Percentiles rank a stretch among this genome's conserved stretches.
These are phyloP conservation scores for Morbakka virulenta DNA, from an alignment of 30 jellyfish, hydroid and myxozoan species.

Conservation along the genomic window DNA sequence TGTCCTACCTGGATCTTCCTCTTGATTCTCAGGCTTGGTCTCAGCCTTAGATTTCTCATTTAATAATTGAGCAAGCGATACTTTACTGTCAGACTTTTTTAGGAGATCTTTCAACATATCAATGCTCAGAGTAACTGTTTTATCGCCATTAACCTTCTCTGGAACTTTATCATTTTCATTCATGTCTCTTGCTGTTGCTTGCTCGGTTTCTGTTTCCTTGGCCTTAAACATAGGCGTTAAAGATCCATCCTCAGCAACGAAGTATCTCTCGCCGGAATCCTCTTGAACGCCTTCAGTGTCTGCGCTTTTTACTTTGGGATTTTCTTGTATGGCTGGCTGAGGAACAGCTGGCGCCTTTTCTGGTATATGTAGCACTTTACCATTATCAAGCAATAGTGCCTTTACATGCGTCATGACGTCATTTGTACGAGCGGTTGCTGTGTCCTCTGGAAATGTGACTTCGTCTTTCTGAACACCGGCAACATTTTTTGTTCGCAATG, in stretches of 20 bases:
- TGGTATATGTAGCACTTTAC: slow-evolving; percentile 58
- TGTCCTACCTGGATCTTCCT: slow-evolving; percentile 95
- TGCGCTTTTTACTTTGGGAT: neutral
- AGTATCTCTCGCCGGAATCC: neutral
- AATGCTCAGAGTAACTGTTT: slow-evolving; percentile 70
- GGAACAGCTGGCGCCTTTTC: neutral
- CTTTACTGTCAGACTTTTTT: slow-evolving; percentile 76
- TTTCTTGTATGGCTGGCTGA: neutral
- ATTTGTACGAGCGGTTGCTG: slow-evolving; percentile 38
- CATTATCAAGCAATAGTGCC: slow-evolving; percentile 81
- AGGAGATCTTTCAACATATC: slow-evolving; percentile 83
- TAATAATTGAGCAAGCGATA: slow-evolving; percentile 78
- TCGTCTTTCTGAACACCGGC: slow-evolving; percentile 80
- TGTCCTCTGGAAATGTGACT: slow-evolving; percentile 66
- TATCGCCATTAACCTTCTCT: slow-evolving; percentile 50
- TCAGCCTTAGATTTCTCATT: slow-evolving; percentile 63
- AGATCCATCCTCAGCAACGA: slow-evolving; percentile 8
- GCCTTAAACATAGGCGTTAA: slow-evolving; percentile 11
- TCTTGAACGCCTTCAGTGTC: neutral
- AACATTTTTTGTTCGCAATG: slow-evolving; percentile 51
- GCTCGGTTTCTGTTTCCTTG: slow-evolving; percentile 37
- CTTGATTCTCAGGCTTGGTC: slow-evolving; percentile 54
- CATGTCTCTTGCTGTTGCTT: slow-evolving; percentile 17
- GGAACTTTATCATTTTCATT: slow-evolving; percentile 17
- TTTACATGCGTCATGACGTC: slow-evolving; percentile 83